Percentiles rank a stretch among this genome's conserved stretches.
These are phyloP conservation scores for Ranitomeya variabilis DNA, from an alignment of 2,113 vertebrate genomes.

Conservation along the genomic window DNA sequence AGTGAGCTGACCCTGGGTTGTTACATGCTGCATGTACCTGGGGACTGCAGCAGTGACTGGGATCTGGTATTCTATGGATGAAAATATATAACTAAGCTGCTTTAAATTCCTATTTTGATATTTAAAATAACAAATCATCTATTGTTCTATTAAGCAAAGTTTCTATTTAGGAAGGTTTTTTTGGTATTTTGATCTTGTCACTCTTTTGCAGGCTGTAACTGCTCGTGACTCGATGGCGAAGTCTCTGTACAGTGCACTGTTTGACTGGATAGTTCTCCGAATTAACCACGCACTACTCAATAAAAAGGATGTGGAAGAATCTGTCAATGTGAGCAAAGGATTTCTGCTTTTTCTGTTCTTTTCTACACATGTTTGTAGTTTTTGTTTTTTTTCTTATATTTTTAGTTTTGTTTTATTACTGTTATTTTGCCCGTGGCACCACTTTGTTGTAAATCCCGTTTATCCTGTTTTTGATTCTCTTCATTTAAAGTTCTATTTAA, in stretches of 20 bases:
- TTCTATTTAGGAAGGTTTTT: background rate
- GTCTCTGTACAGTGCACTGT: constrained; percentile 96
- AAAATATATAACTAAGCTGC: no score
- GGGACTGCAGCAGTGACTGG: no score
- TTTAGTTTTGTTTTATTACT: background rate
- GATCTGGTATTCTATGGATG: no score
- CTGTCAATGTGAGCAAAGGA: constrained; percentile 80
- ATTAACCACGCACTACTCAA: constrained; percentile 98
- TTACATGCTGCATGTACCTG: no score
- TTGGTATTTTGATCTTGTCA: background rate
- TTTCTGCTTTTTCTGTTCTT: background rate
- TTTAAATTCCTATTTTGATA: no score
- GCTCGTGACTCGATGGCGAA: constrained; percentile 99
- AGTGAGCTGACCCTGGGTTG: no score
- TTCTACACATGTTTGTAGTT: background rate
- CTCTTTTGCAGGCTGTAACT: constrained; percentile 82
- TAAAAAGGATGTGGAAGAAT: constrained; percentile 96
- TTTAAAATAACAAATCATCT: no score
- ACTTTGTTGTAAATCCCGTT: no score
- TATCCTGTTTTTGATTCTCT: no score
- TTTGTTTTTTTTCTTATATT: background rate
- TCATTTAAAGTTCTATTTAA: no score
- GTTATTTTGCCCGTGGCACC: no score
- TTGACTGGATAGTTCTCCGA: constrained; percentile 97
- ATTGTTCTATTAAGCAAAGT: no score